These are phyloP conservation scores for Odobenus rosmarus DNA, from an alignment of 2,113 vertebrate species.

Conservation along the genomic window DNA sequence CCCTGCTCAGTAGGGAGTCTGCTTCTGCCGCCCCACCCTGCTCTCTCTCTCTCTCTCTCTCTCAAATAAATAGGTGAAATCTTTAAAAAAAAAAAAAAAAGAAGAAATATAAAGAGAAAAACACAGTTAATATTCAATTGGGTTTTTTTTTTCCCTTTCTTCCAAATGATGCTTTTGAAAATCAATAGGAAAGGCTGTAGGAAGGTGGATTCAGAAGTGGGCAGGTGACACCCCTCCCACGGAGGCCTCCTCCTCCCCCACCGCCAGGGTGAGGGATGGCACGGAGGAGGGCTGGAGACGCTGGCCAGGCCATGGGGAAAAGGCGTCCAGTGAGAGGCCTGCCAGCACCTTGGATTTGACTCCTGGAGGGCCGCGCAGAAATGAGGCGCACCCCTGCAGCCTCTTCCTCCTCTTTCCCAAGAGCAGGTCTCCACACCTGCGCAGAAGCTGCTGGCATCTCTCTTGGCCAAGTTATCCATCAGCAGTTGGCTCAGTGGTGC, in stretches of 20 bases:
- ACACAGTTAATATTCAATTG: background rate
- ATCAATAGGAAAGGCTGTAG: background rate
- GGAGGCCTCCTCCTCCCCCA: too few relatives aligned
- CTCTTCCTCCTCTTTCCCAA: background rate
- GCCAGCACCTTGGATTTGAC: background rate
- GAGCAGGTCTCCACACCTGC: background rate
- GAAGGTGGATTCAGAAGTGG: background rate
- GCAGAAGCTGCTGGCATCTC: background rate
- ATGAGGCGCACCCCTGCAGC: background rate
- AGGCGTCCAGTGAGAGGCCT: background rate
- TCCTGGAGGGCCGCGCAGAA: background rate
- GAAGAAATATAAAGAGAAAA: background rate
- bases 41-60: too few relatives aligned
- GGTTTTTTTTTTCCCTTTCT: background rate
- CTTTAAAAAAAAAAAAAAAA: too few relatives aligned
- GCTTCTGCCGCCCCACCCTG: too few relatives aligned
- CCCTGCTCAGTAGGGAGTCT: too few relatives aligned
- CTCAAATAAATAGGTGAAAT: too few relatives aligned
- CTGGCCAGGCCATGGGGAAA: background rate
- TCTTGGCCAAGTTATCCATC: background rate
- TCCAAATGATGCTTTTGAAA: background rate
- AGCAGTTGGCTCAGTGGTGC: background rate
- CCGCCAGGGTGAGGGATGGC: fast-evolving
- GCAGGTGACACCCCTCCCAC: background rate
- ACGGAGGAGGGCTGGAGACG: background rate